Conservation (phyloP, 2,113 vertebrate species). For the Corythornis cristatus region DNA sequence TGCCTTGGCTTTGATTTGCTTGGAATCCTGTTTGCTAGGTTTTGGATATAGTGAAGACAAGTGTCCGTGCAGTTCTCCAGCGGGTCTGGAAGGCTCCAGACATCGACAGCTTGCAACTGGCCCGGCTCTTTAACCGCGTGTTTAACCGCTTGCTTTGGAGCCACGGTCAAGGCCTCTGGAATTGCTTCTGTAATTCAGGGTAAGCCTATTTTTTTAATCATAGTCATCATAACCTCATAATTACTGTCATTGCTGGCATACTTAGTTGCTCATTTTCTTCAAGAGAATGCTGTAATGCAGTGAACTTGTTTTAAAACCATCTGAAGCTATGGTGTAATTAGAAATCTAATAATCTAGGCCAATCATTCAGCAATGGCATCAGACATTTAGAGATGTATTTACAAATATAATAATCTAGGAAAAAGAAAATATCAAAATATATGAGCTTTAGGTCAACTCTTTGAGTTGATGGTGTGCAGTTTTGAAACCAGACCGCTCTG, state of each 20-base stretch:
- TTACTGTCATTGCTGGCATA: background rate
- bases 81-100: slow-evolving; percentile 92
- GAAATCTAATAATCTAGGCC: background rate
- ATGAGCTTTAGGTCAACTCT: background rate
- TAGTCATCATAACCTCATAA: background rate
- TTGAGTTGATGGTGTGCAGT: background rate
- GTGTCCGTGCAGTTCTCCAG: slow-evolving; percentile 86
- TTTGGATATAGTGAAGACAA: slow-evolving; percentile 95
- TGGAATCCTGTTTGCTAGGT: slow-evolving; percentile 77
- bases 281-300: background rate
- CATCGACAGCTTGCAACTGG: slow-evolving; percentile 89
- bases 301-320: background rate
- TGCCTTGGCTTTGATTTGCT: slow-evolving; percentile 22
- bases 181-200: slow-evolving; percentile 95
- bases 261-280: background rate
- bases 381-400: background rate
- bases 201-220: slow-evolving; percentile 59
- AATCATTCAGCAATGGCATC: background rate
- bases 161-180: slow-evolving; percentile 96
- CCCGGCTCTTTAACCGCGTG: slow-evolving; percentile 90
- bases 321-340: background rate
- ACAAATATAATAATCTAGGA: background rate
- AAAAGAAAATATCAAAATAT: background rate
- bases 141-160: slow-evolving; percentile 96
- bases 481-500: background rate